phyloP scores from a whole-genome alignment of 2,113 vertebrate species.

The Anarrhichthys ocellatus region DNA sequence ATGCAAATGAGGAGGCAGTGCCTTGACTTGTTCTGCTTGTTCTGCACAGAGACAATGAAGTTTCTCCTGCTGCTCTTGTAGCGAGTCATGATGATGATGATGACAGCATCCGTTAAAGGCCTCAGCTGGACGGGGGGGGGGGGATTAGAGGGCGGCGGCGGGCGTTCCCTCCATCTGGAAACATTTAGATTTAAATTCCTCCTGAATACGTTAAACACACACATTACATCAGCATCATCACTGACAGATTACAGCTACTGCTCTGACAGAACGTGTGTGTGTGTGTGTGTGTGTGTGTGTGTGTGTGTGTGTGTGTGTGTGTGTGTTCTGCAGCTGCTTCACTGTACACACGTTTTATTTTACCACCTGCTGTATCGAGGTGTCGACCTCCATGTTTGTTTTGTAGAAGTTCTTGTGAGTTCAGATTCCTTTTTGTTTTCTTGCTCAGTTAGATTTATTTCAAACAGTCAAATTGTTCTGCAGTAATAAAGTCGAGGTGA shows the following conservation, averaged over 20 bases:
- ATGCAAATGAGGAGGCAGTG: neutral
- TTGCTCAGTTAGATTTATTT: too few species aligned
- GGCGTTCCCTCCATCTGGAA: conserved; percentile 79
- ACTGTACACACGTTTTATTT: neutral
- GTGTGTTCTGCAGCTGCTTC: too few species aligned
- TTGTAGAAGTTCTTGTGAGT: too few species aligned
- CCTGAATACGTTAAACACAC: conserved; percentile 35
- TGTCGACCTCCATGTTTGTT: neutral
- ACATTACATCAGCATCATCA: conserved; percentile 31
- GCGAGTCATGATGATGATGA: conserved; percentile 35
- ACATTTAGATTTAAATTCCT: conserved; percentile 67
- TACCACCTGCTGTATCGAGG: neutral
- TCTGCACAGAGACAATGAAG: neutral
- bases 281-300: too few species aligned
- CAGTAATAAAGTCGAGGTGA: too few species aligned
- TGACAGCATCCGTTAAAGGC: conserved; percentile 39
- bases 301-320: too few species aligned
- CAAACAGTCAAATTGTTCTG: too few species aligned
- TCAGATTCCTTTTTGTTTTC: too few species aligned
- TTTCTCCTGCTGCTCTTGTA: conserved; percentile 1
- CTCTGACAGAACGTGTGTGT: neutral
- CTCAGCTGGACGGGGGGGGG: neutral
- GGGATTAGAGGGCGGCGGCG: conserved; percentile 19
- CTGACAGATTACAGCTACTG: conserved; percentile 26
- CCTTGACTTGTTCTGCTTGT: neutral